Evolutionary conservation across 2,888 invertebrate genomes (phyloP).

Genomic region (Drosophila eohydei): DNA sequence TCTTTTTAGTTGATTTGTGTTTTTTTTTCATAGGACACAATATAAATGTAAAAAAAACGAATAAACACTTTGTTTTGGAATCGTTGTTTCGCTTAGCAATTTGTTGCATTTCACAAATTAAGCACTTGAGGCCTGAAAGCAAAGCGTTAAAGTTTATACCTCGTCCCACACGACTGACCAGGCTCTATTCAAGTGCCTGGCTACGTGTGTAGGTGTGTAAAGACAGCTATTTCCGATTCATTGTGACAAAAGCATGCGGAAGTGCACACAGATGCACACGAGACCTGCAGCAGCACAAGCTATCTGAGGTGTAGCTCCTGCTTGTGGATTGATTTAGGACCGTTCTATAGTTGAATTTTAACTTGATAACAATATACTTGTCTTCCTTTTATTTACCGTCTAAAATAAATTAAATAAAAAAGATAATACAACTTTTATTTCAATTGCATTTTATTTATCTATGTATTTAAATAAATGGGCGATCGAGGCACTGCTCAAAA

Average conservation of each 20-base stretch:
- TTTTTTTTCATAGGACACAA: conserved; percentile 47
- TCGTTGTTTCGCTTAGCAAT: conserved; percentile 15
- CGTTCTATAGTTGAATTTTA: conserved; percentile 16
- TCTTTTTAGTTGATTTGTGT: conserved; percentile 50
- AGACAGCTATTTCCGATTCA: conserved; percentile 49
- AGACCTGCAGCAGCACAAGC: conserved; percentile 16
- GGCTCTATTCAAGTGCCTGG: conserved; percentile 20
- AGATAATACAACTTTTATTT: too few relatives aligned
- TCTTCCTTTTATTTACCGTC: neutral
- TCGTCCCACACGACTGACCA: conserved; percentile 8
- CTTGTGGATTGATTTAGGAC: conserved; percentile 21
- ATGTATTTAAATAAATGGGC: too few relatives aligned
- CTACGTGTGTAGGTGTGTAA: conserved; percentile 5
- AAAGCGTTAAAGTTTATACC: conserved; percentile 22
- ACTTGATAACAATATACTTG: conserved; percentile 19
- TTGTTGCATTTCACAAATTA: neutral
- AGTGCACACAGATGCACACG: conserved; percentile 47
- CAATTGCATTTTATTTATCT: too few relatives aligned
- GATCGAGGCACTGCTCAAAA: too few relatives aligned
- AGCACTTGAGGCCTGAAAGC: conserved; percentile 12
- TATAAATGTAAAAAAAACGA: conserved; percentile 44
- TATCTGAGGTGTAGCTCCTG: conserved; percentile 10
- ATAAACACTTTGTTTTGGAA: conserved; percentile 11
- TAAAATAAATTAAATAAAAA: too few relatives aligned
- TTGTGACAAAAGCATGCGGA: conserved; percentile 48